Evolutionary conservation across 35 echinoderm and acorn worm genomes (phyloP), one percentile per base, ranked within the genome.

Genomic region (Anneissia japonica): DNA sequence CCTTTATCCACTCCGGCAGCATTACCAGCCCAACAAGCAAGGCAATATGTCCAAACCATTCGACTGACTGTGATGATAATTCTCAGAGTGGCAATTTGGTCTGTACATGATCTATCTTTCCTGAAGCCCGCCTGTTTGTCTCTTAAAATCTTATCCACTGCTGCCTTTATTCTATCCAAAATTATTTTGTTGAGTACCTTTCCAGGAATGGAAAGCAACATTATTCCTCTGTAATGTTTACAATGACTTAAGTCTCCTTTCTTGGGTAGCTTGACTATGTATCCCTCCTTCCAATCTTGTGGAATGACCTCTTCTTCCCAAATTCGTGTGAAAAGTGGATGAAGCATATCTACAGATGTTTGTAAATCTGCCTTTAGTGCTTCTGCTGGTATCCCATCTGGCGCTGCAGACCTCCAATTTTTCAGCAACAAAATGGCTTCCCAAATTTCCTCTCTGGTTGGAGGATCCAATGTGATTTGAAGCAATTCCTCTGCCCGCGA

Each of bases 251-350:
- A 6, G 28, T 76, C 74, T 30, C 74, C 74, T 76, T 76, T 76
- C 74, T 76, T 76, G 9, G 74, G 74, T 76, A 76, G 74, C 28
- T 76, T 76, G 34, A 76, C 9, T 11, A 76, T 76, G 74, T 76
- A 76, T 76, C 74, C 74, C 74, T 76, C 74, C 34, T 76, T 76
- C 74, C 74, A 76, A 76, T 76, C 74, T 76, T 76, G 74, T 76
- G 28, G 74, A 76, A 76, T 76, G 11, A 76, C 74, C 34, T 76
- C 74, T 33, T 76, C 74, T 29, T 76, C 74, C 74, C 74, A 76
- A 30, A 76, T 76, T 29, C 74, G 28, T 11, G 74, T 76, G 34
- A 76, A 76, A 29, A 76, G 74, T 7, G 74, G 74, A 29, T 7
- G 28, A 11, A 29, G 9, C 74, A 76, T 76, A 29, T 76, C 74